phyloP scores from a whole-genome alignment of 2,113 vertebrate genomes.

The Progne subis region DNA sequence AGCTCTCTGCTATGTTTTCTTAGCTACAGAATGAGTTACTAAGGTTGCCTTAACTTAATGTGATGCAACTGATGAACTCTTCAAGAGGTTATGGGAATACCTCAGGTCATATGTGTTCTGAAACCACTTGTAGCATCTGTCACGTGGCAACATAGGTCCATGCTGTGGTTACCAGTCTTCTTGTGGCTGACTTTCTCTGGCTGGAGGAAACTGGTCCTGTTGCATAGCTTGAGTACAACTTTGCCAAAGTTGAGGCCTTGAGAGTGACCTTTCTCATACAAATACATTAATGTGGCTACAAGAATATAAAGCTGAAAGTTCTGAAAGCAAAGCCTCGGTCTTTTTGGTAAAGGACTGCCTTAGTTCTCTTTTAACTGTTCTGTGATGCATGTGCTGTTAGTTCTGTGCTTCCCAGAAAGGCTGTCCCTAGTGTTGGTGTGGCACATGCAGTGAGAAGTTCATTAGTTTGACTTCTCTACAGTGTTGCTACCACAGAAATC shows the following conservation, averaged over 20 bases:
- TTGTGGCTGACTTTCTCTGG: neutral
- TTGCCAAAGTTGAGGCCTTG: neutral
- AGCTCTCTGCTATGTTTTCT: neutral
- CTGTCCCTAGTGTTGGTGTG: neutral
- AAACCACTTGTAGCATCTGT: neutral
- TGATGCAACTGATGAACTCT: neutral
- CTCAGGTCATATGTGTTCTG: neutral
- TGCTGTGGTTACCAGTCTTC: neutral
- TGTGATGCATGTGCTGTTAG: neutral
- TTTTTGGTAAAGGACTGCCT: neutral
- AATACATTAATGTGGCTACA: neutral
- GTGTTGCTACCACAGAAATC: neutral
- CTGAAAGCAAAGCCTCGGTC: neutral
- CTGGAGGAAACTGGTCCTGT: neutral
- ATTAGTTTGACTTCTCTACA: neutral
- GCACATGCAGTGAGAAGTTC: neutral
- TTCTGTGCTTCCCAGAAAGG: neutral
- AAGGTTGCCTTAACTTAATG: neutral
- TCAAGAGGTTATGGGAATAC: neutral
- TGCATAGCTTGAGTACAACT: neutral
- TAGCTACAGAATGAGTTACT: neutral
- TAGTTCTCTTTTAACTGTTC: neutral
- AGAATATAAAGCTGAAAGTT: neutral
- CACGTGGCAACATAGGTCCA: accelerated
- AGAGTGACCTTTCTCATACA: neutral